These are phyloP conservation scores for Huso huso DNA, from an alignment of 2,797 vertebrate genomes.

Conservation along the genomic window DNA sequence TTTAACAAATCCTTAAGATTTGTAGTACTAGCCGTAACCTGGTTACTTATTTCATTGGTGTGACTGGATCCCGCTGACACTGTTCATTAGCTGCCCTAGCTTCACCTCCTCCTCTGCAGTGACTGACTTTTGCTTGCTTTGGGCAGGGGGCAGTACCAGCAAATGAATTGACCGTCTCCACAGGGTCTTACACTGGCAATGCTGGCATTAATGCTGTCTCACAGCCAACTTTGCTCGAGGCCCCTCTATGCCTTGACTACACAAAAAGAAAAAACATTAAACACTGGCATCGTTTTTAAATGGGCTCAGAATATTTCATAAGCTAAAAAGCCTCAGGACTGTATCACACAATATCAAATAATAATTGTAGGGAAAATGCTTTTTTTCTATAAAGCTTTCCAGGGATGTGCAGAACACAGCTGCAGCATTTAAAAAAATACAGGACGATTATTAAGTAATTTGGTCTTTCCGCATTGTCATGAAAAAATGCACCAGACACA, in stretches of 20 bases:
- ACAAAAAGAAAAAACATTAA: neutral
- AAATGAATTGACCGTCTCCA: neutral
- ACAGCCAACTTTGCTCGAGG: neutral
- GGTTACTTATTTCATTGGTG: too few relatives aligned
- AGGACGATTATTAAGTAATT: neutral
- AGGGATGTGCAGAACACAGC: neutral
- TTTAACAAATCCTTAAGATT: too few relatives aligned
- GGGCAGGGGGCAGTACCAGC: neutral
- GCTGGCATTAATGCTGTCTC: neutral
- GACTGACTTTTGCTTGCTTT: conserved; percentile 40
- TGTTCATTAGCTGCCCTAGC: conserved; percentile 32
- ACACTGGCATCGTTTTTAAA: neutral
- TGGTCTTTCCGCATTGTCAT: neutral
- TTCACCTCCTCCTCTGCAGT: conserved; percentile 18
- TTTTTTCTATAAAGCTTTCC: neutral
- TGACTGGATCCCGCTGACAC: conserved; percentile 38
- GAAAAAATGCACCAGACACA: neutral
- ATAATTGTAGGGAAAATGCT: neutral
- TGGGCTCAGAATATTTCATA: neutral
- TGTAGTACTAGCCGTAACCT: too few relatives aligned
- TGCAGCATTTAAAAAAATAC: conserved; percentile 1
- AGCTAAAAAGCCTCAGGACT: neutral
- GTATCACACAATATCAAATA: neutral
- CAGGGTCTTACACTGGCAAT: neutral
- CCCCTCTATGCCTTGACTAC: neutral